Evolutionary conservation across 1,140 invertebrate species (phyloP), one percentile per base, ranked within the genome.

Genomic region (Liolophura sinensis): DNA sequence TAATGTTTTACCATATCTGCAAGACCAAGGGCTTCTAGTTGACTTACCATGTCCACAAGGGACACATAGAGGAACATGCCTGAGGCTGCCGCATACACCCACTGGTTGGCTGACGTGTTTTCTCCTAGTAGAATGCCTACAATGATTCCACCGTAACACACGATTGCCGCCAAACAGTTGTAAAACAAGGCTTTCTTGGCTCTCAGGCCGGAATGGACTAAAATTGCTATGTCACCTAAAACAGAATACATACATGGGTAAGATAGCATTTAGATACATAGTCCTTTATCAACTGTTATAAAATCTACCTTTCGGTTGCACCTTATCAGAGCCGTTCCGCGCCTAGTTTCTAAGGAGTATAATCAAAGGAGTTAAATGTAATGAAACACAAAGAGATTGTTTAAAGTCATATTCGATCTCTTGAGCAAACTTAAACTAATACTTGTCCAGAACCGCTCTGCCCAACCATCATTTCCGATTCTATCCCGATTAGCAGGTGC

Each of bases 191-290:
- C 90, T 74, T 89, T 87, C 64, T 86, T 85, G 68, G 90, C 86
- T 1, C 85, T 85, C 87, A 91, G 88, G 16, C 90, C 90, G 58
- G 90, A 85, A 75, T 87, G 87, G 7, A 91, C 78, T 12, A 91
- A 82, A 57, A 91, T 89, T 12, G 90, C 90, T 78, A 91, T 89
- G 78, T 91, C 90, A 54, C 90, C 89, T 89, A 78, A 6, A 75
- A 68, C 52, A 60, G 16, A 49, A 74, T 49, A 52, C 57, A 62
- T 16, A 48, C 1, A 47, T 57, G 1, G 25, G 31, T 40, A 40
- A 40, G 31, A 40, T 40, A 40, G 9, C 3, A 9, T 40, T n/a
- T n/a, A n/a, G n/a, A 27, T 49, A 55, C 18, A 22, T 31, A 50
- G 1, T 47, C n/a, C 12, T 50, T 14, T 14, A 50, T 14, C 49